Base-by-base conservation (phyloP, 30 jellyfish, hydroid and myxozoan genomes). In the Aurelia sp. region DNA sequence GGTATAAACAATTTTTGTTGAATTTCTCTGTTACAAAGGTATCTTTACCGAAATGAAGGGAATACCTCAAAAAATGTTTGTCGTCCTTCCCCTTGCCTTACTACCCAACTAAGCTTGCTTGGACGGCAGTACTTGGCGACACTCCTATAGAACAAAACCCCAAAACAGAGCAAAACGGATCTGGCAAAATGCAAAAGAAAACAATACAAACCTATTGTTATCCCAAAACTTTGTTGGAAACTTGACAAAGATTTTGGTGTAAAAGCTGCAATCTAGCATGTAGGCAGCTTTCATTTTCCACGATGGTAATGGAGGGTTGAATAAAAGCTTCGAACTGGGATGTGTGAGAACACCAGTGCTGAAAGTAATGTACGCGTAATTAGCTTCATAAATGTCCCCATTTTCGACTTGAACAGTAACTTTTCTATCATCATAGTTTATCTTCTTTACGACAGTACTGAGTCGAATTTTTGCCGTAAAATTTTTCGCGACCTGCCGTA, bases 161-260 rank as follows among this genome's bases (percentile, higher is more conserved):
- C n/a, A n/a, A n/a, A n/a, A n/a, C n/a, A 1, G 50, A 38, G 3
- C 9, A 38, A 44, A 5, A 44, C 55, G 2, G 55, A 44, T 44
- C 55, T 44, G 55, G 9, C 2, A 44, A 44, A 44, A 44, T 44
- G 55, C 15, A 44, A 9, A 7, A 44, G 90, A 86, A 38, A 91
- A 44, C 78, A 85, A 10, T 10, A 91, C 86, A 88, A 77, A 80
- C 40, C 86, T 85, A 62, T 70, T 72, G 59, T 85, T 71, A 33
- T 91, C 98, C 98, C 98, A 91, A 53, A 91, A 91, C 24, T 77
- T 72, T 52, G 24, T 13, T 8, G 97, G 98, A 47, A 91, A 91
- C 44, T 81, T 78, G 67, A 86, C 16, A 77, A 63, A 91, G 61
- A 91, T 67, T 73, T 91, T 91, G 69, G 97, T 85, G 68, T 91